Conservation (phyloP, 1,140 invertebrate species). For the Cotesia chilonis region DNA sequence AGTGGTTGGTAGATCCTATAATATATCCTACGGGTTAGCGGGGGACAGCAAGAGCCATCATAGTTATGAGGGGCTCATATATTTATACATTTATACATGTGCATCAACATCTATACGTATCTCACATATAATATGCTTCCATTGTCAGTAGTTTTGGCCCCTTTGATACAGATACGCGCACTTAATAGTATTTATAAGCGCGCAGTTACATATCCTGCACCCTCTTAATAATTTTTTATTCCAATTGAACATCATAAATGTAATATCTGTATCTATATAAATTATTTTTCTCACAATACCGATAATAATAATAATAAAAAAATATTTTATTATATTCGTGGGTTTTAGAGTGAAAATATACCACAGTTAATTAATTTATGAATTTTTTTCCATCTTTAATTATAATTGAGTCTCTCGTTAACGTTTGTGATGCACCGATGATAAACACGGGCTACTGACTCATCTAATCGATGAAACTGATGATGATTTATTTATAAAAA, state of each 20-base stretch:
- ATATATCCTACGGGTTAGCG: constrained; percentile 11
- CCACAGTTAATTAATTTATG: background rate
- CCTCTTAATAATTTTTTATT: background rate
- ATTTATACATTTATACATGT: too few relatives aligned
- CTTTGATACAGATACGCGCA: constrained; percentile 53
- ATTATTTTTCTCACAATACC: background rate
- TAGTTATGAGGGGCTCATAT: constrained; percentile 49
- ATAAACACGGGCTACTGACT: constrained; percentile 31
- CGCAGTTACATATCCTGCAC: constrained; percentile 27
- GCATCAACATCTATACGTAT: too few relatives aligned
- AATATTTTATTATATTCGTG: constrained; percentile 5
- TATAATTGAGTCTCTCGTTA: constrained; percentile 7
- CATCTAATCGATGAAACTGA: constrained; percentile 23
- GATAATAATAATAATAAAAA: background rate
- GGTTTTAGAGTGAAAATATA: constrained; percentile 2
- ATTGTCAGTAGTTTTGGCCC: constrained; percentile 49
- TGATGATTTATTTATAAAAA: constrained; percentile 28
- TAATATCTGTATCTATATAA: constrained; percentile 13
- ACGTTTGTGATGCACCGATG: background rate
- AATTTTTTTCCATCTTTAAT: constrained; percentile 2
- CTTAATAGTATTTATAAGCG: constrained; percentile 41
- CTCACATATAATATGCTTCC: constrained; percentile 42
- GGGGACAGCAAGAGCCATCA: background rate
- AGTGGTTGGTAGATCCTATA: constrained; percentile 1
- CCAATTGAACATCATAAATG: background rate